These are phyloP conservation scores for Macrotrachela quadricornifera DNA, from an alignment of 1,140 invertebrate species.

Conservation along the genomic window DNA sequence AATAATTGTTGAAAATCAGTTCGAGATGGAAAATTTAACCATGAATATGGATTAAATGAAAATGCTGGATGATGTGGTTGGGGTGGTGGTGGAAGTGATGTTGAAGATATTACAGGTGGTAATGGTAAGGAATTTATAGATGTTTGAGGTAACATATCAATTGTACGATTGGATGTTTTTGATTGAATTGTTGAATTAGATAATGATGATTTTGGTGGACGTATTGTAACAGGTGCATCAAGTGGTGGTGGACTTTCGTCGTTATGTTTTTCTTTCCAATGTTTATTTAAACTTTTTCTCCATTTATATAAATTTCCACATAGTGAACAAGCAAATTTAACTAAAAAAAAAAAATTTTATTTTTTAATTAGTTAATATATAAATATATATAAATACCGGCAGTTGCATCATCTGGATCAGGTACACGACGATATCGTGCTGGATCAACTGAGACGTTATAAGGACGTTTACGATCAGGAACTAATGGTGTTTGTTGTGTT, in stretches of 20 bases:
- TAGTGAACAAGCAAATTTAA: constrained; percentile 28
- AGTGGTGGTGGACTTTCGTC: constrained; percentile 10
- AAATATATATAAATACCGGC: no score
- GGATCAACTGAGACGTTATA: constrained; percentile 9
- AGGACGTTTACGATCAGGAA: constrained; percentile 1
- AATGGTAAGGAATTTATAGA: no score
- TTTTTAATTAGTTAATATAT: no score
- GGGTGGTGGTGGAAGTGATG: no score
- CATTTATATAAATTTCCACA: constrained; percentile 31
- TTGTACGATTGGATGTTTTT: no score
- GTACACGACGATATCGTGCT: constrained; percentile 2
- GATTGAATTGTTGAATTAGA: no score
- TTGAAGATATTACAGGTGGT: no score
- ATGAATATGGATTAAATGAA: no score
- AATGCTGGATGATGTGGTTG: no score
- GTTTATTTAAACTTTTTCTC: constrained; percentile 30
- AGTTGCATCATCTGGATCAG: constrained; percentile 17
- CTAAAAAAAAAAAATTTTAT: constrained; percentile 10
- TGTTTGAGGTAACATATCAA: no score
- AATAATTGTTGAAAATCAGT: no score
- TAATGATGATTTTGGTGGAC: background rate
- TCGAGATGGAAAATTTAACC: no score
- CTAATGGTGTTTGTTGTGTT: background rate
- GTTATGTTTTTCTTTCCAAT: constrained; percentile 31
- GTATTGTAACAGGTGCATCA: constrained; percentile 1